Evolutionary conservation across 2,888 invertebrate genomes (phyloP).

Genomic region (Scrobipalpa costella): DNA sequence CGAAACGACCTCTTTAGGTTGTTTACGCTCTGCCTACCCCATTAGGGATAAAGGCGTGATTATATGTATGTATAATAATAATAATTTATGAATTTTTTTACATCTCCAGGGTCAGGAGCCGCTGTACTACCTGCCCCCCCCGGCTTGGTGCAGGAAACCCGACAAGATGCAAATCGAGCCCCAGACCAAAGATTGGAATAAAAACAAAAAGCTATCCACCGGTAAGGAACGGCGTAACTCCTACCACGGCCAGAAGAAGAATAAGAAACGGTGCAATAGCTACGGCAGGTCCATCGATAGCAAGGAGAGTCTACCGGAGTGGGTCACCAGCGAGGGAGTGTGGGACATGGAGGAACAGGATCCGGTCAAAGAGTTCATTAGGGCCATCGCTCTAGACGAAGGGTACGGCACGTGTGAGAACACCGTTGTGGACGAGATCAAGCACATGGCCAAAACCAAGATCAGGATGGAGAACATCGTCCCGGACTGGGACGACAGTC

Average conservation of each 20-base stretch:
- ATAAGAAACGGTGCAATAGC: conserved; percentile 65
- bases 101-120: too few relatives aligned
- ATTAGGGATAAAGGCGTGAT: too few relatives aligned
- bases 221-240: conserved; percentile 72
- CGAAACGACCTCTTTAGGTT: too few relatives aligned
- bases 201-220: conserved; percentile 60
- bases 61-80: too few relatives aligned
- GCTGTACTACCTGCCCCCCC: conserved; percentile 72
- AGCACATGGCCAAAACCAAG: conserved; percentile 50
- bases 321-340: conserved; percentile 77
- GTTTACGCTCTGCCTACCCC: too few relatives aligned
- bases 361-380: conserved; percentile 73
- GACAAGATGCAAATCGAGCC: conserved; percentile 70
- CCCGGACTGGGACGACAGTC: conserved; percentile 66
- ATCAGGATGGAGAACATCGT: conserved; percentile 55
- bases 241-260: conserved; percentile 65
- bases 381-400: conserved; percentile 73
- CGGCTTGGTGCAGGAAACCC: conserved; percentile 69
- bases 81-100: too few relatives aligned
- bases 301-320: conserved; percentile 76
- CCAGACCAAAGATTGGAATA: conserved; percentile 66
- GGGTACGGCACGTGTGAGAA: conserved; percentile 79
- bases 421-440: conserved; percentile 67
- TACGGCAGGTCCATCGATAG: conserved; percentile 71
- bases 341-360: conserved; percentile 78